Base-by-base conservation (phyloP, 2,113 vertebrate genomes). In the Ageneiosus marmoratus region DNA sequence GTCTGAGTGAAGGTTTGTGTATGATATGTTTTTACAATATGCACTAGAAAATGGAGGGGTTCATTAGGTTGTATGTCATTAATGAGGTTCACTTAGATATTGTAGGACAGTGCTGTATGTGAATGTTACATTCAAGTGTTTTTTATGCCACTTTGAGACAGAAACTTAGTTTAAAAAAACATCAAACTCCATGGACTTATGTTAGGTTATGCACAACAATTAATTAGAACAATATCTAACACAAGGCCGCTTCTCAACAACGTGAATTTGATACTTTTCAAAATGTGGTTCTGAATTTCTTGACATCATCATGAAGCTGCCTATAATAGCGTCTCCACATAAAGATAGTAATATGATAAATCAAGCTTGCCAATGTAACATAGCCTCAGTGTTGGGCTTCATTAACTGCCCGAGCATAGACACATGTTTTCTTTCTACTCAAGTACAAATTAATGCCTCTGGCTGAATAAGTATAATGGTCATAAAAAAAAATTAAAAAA, bases 21-120 rank as follows among this genome's bases (percentile, higher is more conserved):
- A 84, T 83, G 75, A 85, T 85, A 85, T 48, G 55, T 70, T 77
- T 73, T 56, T 83, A n/a, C 12, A 82, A 84, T 82, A 55, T 79
- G 69, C 55, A 72, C 34, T 84, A 58, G 69, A 48, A 65, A 75
- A 74, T 37, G 63, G 72, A 32, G 56, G 80, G 83, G 37, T 69
- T 62, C 32, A 22, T 65, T 65, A 72, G 34, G 34, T 56, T n/a
- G 32, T 79, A 4, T 48, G 27, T 78, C 18, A 76, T 55, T 24
- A 75, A 32, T 75, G 46, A 37, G 13, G 11, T 62, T 65, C 56
- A 75, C 10, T 76, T 55, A 13, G 32, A 44, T 63, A 55, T 34
- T 46, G 15, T 22, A 69, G 16, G 50, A 63, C 70, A 18, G n/a
- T 63, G 69, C 41, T 32, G 56, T 58, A 60, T 46, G 46, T 34